These are phyloP conservation scores for Acanthornis magna DNA, from an alignment of 2,797 vertebrate species.

Conservation along the genomic window DNA sequence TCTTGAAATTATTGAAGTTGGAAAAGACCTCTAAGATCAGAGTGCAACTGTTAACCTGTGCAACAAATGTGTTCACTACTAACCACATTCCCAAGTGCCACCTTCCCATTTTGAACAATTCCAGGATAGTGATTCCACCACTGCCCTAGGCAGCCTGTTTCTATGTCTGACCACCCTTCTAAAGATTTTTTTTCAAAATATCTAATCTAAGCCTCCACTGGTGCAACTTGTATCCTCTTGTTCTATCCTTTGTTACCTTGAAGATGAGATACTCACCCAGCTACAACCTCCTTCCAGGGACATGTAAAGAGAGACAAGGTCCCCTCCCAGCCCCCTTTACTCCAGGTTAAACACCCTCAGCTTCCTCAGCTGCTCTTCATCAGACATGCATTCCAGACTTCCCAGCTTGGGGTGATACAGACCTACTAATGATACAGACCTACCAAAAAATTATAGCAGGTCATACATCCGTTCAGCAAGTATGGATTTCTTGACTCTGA, in stretches of 20 bases:
- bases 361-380: background rate
- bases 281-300: background rate
- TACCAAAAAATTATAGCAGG: background rate
- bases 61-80: background rate
- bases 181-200: background rate
- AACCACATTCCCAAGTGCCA: background rate
- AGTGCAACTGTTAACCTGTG: background rate
- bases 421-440: rapidly evolving
- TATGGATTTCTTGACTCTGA: background rate
- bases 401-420: background rate
- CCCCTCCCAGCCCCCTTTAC: background rate
- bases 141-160: background rate
- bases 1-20: background rate
- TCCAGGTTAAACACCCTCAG: background rate
- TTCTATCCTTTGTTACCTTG: background rate
- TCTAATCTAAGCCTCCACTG: background rate
- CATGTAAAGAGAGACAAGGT: background rate
- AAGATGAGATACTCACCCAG: background rate
- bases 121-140: background rate
- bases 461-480: background rate
- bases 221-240: background rate
- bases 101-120: background rate
- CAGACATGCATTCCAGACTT: background rate
- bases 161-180: background rate
- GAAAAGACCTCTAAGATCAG: background rate